Evolutionary conservation across 2,888 invertebrate species (phyloP).

Genomic region (Dolichopus griseipennis): DNA sequence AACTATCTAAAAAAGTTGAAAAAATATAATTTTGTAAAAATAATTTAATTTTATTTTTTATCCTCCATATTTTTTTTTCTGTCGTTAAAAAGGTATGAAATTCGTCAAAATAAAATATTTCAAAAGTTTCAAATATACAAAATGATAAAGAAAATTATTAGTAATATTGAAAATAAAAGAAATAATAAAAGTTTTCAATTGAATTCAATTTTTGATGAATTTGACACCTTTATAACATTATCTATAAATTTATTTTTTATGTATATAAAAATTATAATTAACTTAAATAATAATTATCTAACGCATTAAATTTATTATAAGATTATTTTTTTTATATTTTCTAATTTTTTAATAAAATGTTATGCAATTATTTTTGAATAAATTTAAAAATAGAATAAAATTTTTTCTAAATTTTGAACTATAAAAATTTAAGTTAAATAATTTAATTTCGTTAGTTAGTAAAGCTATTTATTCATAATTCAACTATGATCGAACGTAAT

Average conservation of each 20-base stretch:
- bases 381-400: too few species aligned
- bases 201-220: not conserved
- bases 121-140: not conserved
- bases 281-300: not conserved
- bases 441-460: too few species aligned
- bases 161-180: not conserved
- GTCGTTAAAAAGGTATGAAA: not conserved
- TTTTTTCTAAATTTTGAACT: too few species aligned
- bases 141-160: not conserved
- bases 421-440: too few species aligned
- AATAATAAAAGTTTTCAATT: not conserved
- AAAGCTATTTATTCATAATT: too few species aligned
- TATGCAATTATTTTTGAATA: not conserved
- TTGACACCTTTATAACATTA: not conserved
- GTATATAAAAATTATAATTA: not conserved
- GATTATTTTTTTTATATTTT: not conserved
- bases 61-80: not conserved
- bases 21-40: too few species aligned
- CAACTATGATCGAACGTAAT: too few species aligned
- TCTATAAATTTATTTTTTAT: not conserved
- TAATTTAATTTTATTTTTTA: not conserved
- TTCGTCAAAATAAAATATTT: not conserved
- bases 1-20: too few species aligned
- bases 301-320: not conserved
- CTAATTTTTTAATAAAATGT: not conserved